These are phyloP conservation scores for Cheilosia vernalis DNA, from an alignment of 2,888 invertebrate species.

Conservation along the genomic window DNA sequence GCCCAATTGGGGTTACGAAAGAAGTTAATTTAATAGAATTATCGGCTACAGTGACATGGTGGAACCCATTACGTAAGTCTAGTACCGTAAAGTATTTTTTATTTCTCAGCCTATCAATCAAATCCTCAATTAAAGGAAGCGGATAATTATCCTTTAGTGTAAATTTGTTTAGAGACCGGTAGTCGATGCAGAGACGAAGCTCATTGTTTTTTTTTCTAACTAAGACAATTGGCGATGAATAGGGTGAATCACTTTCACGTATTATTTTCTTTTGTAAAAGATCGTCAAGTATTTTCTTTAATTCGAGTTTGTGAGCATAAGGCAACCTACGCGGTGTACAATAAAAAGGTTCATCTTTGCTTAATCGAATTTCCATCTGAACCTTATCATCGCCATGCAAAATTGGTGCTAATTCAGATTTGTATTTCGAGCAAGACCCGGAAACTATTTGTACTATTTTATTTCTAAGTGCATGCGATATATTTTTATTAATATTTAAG, in stretches of 20 bases:
- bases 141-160: slow-evolving; percentile 55
- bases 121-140: slow-evolving; percentile 57
- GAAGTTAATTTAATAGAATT: slow-evolving; percentile 72
- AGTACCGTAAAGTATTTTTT: slow-evolving; percentile 71
- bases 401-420: background rate
- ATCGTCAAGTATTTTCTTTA: slow-evolving; percentile 17
- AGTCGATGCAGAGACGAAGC: slow-evolving; percentile 43
- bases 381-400: background rate
- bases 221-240: slow-evolving; percentile 62
- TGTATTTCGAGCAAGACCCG: slow-evolving; percentile 6
- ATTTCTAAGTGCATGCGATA: background rate
- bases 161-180: slow-evolving; percentile 32
- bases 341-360: slow-evolving; percentile 24
- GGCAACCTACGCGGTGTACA: slow-evolving; percentile 30
- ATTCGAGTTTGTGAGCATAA: slow-evolving; percentile 2
- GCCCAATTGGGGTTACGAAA: slow-evolving; percentile 76
- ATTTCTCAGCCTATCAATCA: slow-evolving; percentile 52
- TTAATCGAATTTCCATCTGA: background rate
- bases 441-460: slow-evolving; percentile 21
- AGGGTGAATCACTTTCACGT: slow-evolving; percentile 59
- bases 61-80: slow-evolving; percentile 74
- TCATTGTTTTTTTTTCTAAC: slow-evolving; percentile 47
- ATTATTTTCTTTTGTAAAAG: slow-evolving; percentile 43
- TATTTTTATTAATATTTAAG: background rate
- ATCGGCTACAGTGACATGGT: slow-evolving; percentile 67